Evolutionary conservation across 2,113 vertebrate species (phyloP).

Genomic region (Nansenia antarctica): DNA sequence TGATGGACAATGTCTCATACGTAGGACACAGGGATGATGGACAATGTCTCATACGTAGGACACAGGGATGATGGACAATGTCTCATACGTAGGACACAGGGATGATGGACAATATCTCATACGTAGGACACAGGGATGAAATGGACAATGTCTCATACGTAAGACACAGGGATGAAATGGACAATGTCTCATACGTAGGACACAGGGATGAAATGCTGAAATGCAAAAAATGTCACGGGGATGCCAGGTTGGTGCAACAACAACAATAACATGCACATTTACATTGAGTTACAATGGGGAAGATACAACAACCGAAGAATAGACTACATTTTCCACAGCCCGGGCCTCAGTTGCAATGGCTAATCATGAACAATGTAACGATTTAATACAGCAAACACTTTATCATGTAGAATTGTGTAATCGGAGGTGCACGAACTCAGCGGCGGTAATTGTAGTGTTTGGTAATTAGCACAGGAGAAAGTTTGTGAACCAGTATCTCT

Average conservation of each 20-base stretch:
- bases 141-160: too few relatives aligned
- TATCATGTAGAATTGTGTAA: constrained; percentile 26
- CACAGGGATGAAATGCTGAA: background rate
- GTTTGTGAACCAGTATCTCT: constrained; percentile 31
- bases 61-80: background rate
- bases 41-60: constrained; percentile 14
- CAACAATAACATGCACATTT: background rate
- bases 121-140: too few relatives aligned
- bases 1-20: too few relatives aligned
- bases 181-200: too few relatives aligned
- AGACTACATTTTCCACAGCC: background rate
- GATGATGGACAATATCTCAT: background rate
- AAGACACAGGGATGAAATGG: too few relatives aligned
- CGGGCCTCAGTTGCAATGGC: constrained; percentile 21
- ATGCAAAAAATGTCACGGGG: background rate
- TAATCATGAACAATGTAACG: constrained; percentile 24
- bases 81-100: background rate
- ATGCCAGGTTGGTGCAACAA: background rate
- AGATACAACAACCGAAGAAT: too few relatives aligned
- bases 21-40: too few relatives aligned
- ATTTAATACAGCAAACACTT: constrained; percentile 26
- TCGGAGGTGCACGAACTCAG: constrained; percentile 41
- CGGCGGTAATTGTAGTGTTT: constrained; percentile 41
- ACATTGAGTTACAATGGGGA: background rate
- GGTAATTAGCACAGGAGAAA: constrained; percentile 44